These are phyloP conservation scores for Neomicropteryx cornuta DNA, from an alignment of 1,140 invertebrate species.

Conservation along the genomic window DNA sequence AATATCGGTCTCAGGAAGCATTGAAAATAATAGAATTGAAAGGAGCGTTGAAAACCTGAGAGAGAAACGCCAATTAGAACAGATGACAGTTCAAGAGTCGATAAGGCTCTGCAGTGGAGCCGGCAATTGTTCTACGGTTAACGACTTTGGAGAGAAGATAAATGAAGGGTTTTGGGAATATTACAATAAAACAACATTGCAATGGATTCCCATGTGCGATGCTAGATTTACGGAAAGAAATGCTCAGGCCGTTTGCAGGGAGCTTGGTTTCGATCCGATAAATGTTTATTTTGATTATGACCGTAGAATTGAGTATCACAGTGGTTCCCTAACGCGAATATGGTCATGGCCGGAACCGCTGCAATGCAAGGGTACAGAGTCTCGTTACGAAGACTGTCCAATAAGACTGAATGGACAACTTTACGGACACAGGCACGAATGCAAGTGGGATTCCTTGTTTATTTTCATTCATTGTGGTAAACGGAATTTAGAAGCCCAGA, in stretches of 20 bases:
- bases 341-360: slow-evolving; percentile 94
- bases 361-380: slow-evolving; percentile 75
- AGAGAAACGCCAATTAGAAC: slow-evolving; percentile 38
- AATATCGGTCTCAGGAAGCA: slow-evolving; percentile 27
- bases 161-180: slow-evolving; percentile 86
- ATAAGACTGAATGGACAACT: slow-evolving; percentile 82
- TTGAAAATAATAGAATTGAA: slow-evolving; percentile 31
- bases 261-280: slow-evolving; percentile 81
- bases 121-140: slow-evolving; percentile 51
- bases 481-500: slow-evolving; percentile 52
- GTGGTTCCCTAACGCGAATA: slow-evolving; percentile 69
- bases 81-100: slow-evolving; percentile 40
- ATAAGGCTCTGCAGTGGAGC: slow-evolving; percentile 65
- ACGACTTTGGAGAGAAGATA: slow-evolving; percentile 33
- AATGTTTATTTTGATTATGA: slow-evolving; percentile 80
- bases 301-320: slow-evolving; percentile 71
- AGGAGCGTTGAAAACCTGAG: slow-evolving; percentile 25
- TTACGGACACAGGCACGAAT: slow-evolving; percentile 73
- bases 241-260: slow-evolving; percentile 88
- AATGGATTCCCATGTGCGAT: slow-evolving; percentile 97
- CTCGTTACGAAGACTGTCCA: slow-evolving; percentile 73
- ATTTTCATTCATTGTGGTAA: slow-evolving; percentile 90
- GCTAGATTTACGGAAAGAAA: slow-evolving; percentile 87
- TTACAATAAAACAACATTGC: slow-evolving; percentile 87
- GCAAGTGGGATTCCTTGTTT: slow-evolving; percentile 80